These are phyloP conservation scores for Erythrocebus patas DNA, from an alignment of 2,113 vertebrate genomes.

Conservation along the genomic window DNA sequence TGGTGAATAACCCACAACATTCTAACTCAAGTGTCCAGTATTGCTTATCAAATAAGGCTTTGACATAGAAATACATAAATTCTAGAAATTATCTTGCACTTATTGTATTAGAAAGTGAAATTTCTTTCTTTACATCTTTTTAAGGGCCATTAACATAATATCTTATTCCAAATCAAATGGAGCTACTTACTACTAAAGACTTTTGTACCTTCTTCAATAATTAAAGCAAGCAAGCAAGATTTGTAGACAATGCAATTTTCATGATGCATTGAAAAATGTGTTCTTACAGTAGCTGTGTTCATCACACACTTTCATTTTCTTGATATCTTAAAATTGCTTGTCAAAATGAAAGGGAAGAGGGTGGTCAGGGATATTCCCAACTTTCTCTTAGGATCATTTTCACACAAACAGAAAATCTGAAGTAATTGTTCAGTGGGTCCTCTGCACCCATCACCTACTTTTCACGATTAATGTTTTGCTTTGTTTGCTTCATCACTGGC, in stretches of 20 bases:
- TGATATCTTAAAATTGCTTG: conserved; percentile 46
- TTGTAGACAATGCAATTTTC: conserved; percentile 54
- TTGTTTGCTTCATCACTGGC: background rate
- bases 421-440: background rate
- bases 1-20: background rate
- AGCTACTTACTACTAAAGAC: conserved; percentile 3
- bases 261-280: conserved; percentile 39
- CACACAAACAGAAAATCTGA: conserved; percentile 5
- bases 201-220: conserved; percentile 51
- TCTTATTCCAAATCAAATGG: background rate
- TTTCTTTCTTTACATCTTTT: conserved; percentile 25
- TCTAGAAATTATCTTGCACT: background rate
- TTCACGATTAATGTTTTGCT: background rate
- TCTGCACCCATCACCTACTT: background rate
- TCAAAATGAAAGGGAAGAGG: background rate
- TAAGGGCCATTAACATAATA: conserved; percentile 27
- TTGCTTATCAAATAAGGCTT: background rate
- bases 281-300: conserved; percentile 3
- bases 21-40: background rate
- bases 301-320: conserved; percentile 11
- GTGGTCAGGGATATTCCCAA: background rate
- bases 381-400: conserved; percentile 22
- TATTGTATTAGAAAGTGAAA: background rate
- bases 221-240: conserved; percentile 52
- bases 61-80: background rate